These are phyloP conservation scores for Pangasius djambal DNA, from an alignment of 2,797 vertebrate species.

Conservation along the genomic window DNA sequence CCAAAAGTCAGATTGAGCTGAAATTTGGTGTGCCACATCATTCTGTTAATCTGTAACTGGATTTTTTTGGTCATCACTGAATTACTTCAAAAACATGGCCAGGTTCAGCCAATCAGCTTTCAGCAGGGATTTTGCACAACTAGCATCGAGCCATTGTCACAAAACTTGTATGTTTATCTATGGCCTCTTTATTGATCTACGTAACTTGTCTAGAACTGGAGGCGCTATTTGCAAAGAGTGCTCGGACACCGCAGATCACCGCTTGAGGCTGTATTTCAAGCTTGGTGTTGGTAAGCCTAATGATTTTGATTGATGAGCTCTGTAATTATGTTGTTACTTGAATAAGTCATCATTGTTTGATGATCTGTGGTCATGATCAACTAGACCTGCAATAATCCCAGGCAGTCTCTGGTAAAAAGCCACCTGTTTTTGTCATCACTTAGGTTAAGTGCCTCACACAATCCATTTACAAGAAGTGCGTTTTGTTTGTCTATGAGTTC, in stretches of 20 bases:
- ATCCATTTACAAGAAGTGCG: conserved; percentile 7
- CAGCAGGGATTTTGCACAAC: neutral
- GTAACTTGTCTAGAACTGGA: neutral
- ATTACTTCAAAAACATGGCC: neutral
- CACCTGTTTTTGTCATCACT: neutral
- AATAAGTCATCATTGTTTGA: neutral
- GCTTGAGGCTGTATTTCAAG: neutral
- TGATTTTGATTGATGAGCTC: too few relatives aligned
- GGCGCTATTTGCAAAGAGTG: neutral
- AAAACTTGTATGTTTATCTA: neutral
- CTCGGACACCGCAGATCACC: neutral
- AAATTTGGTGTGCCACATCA: neutral
- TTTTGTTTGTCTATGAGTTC: neutral
- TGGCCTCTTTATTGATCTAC: neutral
- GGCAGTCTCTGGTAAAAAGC: neutral
- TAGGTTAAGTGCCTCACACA: neutral
- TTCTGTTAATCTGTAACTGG: neutral
- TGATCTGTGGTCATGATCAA: neutral
- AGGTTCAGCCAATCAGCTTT: neutral
- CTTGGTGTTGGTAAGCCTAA: neutral
- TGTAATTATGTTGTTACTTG: neutral
- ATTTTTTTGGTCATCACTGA: neutral
- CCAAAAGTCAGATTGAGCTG: neutral
- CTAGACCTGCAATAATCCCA: neutral
- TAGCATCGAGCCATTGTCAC: neutral